Evolutionary conservation across 2,888 invertebrate species (phyloP), one percentile per base, ranked within the genome.

Genomic region (Pseudococcus viburni): DNA sequence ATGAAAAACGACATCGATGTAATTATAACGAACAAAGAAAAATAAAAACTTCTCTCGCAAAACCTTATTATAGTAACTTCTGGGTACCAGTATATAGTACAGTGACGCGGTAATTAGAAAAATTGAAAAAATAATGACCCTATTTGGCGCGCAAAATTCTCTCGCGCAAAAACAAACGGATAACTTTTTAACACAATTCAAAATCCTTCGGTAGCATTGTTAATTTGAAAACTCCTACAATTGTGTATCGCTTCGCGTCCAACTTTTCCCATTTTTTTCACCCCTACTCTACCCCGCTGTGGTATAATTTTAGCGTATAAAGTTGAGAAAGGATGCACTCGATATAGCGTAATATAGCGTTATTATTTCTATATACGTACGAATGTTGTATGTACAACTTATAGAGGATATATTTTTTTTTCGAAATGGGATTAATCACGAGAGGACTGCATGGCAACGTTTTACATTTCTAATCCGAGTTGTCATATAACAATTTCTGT

Each of bases 401-500:
- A 77, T 17, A 33, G 26, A 33, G 77, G 9, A 22, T 6, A 22
- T 6, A 22, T 33, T 33, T 33, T 33, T 64, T 77, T 39, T 77
- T 77, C 39, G 73, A 22, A 33, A 77, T 39, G 22, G 77, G 77
- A 77, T 77, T 77, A 77, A 77, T 77, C 77, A 33, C 77, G 33
- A 26, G 33, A 12, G 17, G 12, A 15, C 77, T 33, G 26, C 26
- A 33, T 51, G 15, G 51, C 51, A 51, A 15, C 51, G 17, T 15
- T 51, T 51, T 33, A 26, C 77, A 77, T 77, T 77, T 77, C 77
- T 77, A 77, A 77, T 77, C 33, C 77, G 15, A 77, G 33, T 77
- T 77, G 77, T 77, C 77, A 77, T 77, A 77, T 77, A 77, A 77
- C 77, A 77, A 77, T 77, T 77, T 77, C 77, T 77, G 22, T 33